Conservation (phyloP, 2,113 vertebrate species). For the Mustelus asterias region DNA sequence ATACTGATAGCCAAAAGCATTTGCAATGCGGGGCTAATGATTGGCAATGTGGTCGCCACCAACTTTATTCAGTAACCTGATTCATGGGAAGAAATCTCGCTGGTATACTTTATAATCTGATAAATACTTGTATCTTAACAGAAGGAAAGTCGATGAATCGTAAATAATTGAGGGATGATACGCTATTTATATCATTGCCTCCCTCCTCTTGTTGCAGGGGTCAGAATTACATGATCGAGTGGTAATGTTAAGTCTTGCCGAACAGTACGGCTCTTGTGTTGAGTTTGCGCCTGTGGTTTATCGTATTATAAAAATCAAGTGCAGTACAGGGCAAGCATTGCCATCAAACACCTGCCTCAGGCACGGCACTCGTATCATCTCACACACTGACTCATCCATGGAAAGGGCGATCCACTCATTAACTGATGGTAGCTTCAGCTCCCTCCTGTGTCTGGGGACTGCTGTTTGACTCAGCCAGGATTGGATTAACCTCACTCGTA, state of each 20-base stretch:
- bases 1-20: background rate
- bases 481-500: slow-evolving; percentile 24
- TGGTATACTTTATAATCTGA: background rate
- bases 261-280: background rate
- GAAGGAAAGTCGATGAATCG: slow-evolving; percentile 13
- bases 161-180: background rate
- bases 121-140: background rate
- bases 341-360: slow-evolving; percentile 2
- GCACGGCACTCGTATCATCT: background rate
- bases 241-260: background rate
- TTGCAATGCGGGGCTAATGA: background rate
- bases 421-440: background rate
- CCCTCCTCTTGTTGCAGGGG: background rate
- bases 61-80: slow-evolving; percentile 17
- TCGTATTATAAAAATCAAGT: slow-evolving; percentile 22
- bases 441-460: background rate
- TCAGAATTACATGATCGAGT: background rate
- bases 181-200: background rate
- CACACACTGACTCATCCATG: background rate
- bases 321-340: background rate
- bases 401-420: background rate
- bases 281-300: background rate
- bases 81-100: background rate
- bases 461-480: background rate
- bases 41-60: background rate